Percentiles rank a stretch among this genome's conserved stretches.
Evolutionary conservation across 2,113 vertebrate genomes (phyloP).

Genomic region (Campylomormyrus numenius): DNA sequence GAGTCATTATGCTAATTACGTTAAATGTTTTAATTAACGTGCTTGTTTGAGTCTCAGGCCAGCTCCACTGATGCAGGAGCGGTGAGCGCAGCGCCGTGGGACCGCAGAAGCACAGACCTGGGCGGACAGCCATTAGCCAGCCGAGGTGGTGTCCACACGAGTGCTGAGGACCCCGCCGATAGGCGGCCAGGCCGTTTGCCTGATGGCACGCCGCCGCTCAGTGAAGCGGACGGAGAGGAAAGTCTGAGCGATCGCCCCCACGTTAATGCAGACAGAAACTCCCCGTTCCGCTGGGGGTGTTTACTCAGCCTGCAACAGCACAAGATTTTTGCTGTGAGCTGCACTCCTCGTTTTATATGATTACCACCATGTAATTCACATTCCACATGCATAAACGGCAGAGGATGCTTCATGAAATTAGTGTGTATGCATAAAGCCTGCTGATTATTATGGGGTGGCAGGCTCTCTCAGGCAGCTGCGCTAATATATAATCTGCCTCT

Average conservation of each 20-base stretch:
- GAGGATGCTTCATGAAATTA: slow-evolving; percentile 5
- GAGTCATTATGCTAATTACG: background rate
- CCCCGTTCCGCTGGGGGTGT: background rate
- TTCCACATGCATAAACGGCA: background rate
- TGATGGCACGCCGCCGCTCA: background rate
- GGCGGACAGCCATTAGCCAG: background rate
- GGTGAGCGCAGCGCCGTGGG: background rate
- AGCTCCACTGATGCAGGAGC: background rate
- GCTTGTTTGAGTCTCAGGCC: background rate
- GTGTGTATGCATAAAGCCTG: background rate
- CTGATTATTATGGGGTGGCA: background rate
- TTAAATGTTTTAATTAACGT: background rate
- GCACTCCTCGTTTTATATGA: background rate
- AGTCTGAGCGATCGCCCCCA: background rate
- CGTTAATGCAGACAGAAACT: background rate
- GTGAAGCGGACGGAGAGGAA: background rate
- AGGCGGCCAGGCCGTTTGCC: background rate
- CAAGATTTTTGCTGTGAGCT: background rate
- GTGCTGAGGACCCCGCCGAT: background rate
- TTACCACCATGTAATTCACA: background rate
- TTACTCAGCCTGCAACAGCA: background rate
- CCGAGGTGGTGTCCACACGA: background rate
- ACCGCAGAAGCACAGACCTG: background rate
- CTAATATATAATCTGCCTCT: slow-evolving; percentile 1
- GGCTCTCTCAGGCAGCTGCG: background rate